A percentile compares a stretch with the other conserved stretches of the same genome.
These are phyloP conservation scores for Drosophila kurseongensis DNA, from an alignment of 1,140 invertebrate species.

Conservation along the genomic window DNA sequence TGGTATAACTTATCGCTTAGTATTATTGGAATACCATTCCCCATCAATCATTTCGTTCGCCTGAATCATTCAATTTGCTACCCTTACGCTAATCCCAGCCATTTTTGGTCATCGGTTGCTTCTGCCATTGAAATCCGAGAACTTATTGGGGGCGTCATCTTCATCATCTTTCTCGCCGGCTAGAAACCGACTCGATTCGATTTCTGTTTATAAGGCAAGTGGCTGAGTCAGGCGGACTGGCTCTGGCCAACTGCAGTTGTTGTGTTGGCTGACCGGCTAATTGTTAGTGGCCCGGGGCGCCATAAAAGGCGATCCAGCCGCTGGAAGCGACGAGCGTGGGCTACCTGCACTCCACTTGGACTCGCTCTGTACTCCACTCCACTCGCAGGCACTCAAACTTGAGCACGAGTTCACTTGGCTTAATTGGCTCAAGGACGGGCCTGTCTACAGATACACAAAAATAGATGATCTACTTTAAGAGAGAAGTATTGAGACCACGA, in stretches of 20 bases:
- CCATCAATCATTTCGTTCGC: neutral
- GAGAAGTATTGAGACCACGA: neutral
- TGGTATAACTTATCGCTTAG: too few species aligned
- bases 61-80: slow-evolving; percentile 16
- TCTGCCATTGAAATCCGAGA: slow-evolving; percentile 30
- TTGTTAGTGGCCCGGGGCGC: slow-evolving; percentile 26
- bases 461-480: neutral
- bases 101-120: slow-evolving; percentile 32
- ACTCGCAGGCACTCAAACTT: slow-evolving; percentile 7
- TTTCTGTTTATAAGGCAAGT: slow-evolving; percentile 10
- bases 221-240: slow-evolving; percentile 21
- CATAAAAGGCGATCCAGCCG: slow-evolving; percentile 33
- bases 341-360: slow-evolving; percentile 18
- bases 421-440: slow-evolving; percentile 74
- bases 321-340: slow-evolving; percentile 27
- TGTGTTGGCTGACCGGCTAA: slow-evolving; percentile 51
- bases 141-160: slow-evolving; percentile 36
- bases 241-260: neutral
- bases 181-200: neutral
- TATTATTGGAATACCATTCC: neutral
- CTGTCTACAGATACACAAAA: neutral
- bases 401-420: slow-evolving; percentile 33
- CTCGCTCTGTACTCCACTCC: slow-evolving; percentile 20
- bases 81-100: slow-evolving; percentile 20
- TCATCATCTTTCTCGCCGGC: slow-evolving; percentile 3